Evolutionary conservation across 2,888 invertebrate genomes (phyloP), one percentile per base, ranked within the genome.

Genomic region (Dynastes tityus): DNA sequence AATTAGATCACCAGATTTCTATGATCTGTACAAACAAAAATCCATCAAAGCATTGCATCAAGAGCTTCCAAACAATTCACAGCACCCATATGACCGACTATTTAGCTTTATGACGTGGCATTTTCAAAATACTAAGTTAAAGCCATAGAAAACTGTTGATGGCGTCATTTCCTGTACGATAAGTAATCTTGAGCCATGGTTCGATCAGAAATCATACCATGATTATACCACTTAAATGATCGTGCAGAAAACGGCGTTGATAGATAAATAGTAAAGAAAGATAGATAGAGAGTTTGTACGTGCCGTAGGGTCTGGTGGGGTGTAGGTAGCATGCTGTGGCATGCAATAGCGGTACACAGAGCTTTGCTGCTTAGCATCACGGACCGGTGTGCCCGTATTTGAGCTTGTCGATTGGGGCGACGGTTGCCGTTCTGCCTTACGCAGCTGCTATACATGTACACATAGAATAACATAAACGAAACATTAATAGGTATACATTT

Each of bases 291-390:
- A 81, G 86, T 85, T 86, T 86, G 89, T 91, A 91, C 91, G 90
- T 91, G 91, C 91, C 91, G 90, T 91, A 88, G 90, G 91, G 87
- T 91, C 91, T 88, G 91, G 91, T 89, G 91, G 89, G 87, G 90
- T 90, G 89, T 91, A 91, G 87, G 90, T 90, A 85, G 91, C 91
- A 90, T 91, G 91, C 88, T 90, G 90, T 87, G 91, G 91, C 91
- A 91, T 91, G 89, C 91, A 91, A 89, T 91, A 91, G 87, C 91
- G 91, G 88, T 90, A 91, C 88, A 89, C 89, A 89, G 88, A 88
- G 85, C 84, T 85, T 87, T 87, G 88, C 87, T 87, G 87, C 86
- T 87, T 88, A 87, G 88, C 88, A 84, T 88, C 88, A 84, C 88
- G 88, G 86, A 88, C 87, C 83, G 89, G 89, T 85, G 87, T 86